Conservation (phyloP, 2,888 invertebrate genomes). For the Ametastegia equiseti region DNA sequence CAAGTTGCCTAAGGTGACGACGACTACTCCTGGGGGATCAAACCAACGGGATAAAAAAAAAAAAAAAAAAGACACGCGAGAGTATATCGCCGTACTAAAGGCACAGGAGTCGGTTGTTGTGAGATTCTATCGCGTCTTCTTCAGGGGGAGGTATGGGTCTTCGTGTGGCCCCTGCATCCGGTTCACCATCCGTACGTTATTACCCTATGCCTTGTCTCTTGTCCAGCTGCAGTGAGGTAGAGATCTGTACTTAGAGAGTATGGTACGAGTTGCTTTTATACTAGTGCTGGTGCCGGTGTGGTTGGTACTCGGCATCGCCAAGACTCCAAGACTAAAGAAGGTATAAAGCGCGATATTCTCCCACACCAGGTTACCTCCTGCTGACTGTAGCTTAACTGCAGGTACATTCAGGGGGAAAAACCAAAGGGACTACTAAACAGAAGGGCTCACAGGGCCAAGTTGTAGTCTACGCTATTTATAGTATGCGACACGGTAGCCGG, state of each 20-base stretch:
- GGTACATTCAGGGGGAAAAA: not conserved
- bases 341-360: slow-evolving; percentile 16
- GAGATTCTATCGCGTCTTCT: slow-evolving; percentile 45
- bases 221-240: slow-evolving; percentile 35
- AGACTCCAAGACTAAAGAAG: not conserved
- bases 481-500: not conserved
- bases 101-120: slow-evolving; percentile 1
- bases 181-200: slow-evolving; percentile 71
- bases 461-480: slow-evolving; percentile 13
- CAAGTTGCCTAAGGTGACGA: slow-evolving; percentile 10
- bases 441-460: slow-evolving; percentile 2
- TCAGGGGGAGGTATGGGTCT: slow-evolving; percentile 54
- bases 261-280: too few species aligned
- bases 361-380: not conserved
- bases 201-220: slow-evolving; percentile 65
- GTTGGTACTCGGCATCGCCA: too few species aligned
- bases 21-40: slow-evolving; percentile 16
- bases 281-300: not conserved
- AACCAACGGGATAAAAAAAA: not conserved
- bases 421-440: slow-evolving; percentile 13
- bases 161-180: slow-evolving; percentile 70
- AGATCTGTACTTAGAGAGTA: slow-evolving; percentile 13
- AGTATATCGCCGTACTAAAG: not conserved
- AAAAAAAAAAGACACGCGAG: not conserved
- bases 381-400: not conserved